Percentiles rank a stretch among this genome's conserved stretches.
phyloP scores from a whole-genome alignment of 2,888 invertebrate species.

The Tetramorium bicarinatum region DNA sequence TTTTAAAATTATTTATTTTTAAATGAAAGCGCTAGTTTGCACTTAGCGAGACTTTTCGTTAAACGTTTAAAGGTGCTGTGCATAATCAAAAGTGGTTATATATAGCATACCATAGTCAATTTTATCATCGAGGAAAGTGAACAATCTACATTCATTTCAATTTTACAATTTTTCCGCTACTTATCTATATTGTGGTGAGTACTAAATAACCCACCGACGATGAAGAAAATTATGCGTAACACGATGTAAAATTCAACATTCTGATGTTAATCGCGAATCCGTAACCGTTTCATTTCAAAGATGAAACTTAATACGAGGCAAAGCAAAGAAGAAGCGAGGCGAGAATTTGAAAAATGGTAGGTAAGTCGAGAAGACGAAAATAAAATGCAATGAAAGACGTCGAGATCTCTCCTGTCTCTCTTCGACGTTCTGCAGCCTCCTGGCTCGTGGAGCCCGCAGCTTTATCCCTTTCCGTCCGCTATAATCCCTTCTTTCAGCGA shows the following conservation, averaged over 20 bases:
- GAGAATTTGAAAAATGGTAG: constrained; percentile 49
- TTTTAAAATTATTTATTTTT: too few relatives aligned
- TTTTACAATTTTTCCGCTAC: constrained; percentile 14
- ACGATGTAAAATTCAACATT: constrained; percentile 38
- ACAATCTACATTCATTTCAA: not conserved
- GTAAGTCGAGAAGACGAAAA: constrained; percentile 37
- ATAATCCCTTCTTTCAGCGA: constrained; percentile 76
- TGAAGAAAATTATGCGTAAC: constrained; percentile 21
- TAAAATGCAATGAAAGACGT: constrained; percentile 17
- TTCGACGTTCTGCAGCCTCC: constrained; percentile 5
- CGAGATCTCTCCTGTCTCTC: not conserved
- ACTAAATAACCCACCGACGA: constrained; percentile 1
- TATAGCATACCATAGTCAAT: constrained; percentile 20
- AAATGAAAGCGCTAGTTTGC: too few relatives aligned
- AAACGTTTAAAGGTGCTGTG: too few relatives aligned
- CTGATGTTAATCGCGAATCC: constrained; percentile 36
- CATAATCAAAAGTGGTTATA: too few relatives aligned
- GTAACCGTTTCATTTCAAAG: constrained; percentile 34
- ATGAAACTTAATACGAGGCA: constrained; percentile 26
- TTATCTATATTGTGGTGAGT: not conserved
- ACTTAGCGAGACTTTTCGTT: too few relatives aligned
- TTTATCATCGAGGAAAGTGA: not conserved
- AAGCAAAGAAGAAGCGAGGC: constrained; percentile 6
- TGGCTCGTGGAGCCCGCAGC: constrained; percentile 13
- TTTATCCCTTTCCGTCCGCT: constrained; percentile 60